A percentile compares a stretch with the other conserved stretches of the same genome.
Evolutionary conservation across 2,888 invertebrate species (phyloP).

Genomic region (Pseudococcus jackbeardsleyi): DNA sequence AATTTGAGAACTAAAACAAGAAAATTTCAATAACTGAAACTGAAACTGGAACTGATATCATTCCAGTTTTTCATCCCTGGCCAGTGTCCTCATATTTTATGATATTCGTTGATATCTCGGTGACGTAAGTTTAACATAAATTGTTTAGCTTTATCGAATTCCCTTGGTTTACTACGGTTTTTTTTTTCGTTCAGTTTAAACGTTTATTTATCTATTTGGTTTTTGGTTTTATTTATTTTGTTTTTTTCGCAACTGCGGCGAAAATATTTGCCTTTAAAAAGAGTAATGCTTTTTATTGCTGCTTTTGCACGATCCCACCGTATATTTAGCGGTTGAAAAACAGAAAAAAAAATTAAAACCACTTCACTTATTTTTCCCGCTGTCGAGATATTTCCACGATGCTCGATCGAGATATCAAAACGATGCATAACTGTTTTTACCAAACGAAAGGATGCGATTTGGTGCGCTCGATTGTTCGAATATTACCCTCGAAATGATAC

Average conservation of each 20-base stretch:
- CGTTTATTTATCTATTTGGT: slow-evolving; percentile 4
- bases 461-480: too few relatives aligned
- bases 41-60: too few relatives aligned
- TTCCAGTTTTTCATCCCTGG: too few relatives aligned
- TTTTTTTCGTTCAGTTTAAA: not conserved
- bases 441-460: not conserved
- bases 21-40: too few relatives aligned
- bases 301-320: not conserved
- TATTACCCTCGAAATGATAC: not conserved
- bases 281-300: not conserved
- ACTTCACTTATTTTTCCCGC: not conserved
- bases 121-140: not conserved
- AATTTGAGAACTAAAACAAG: too few relatives aligned
- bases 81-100: not conserved
- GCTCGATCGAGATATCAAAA: not conserved
- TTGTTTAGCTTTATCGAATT: not conserved
- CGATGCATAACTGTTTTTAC: not conserved
- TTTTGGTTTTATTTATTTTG: not conserved
- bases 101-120: not conserved
- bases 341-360: not conserved
- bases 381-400: not conserved
- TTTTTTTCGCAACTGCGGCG: not conserved
- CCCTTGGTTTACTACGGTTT: not conserved
- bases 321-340: not conserved
- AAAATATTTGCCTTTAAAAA: not conserved